phyloP scores from a whole-genome alignment of 2,113 vertebrate genomes.

The Brachyhypopomus gauderio region DNA sequence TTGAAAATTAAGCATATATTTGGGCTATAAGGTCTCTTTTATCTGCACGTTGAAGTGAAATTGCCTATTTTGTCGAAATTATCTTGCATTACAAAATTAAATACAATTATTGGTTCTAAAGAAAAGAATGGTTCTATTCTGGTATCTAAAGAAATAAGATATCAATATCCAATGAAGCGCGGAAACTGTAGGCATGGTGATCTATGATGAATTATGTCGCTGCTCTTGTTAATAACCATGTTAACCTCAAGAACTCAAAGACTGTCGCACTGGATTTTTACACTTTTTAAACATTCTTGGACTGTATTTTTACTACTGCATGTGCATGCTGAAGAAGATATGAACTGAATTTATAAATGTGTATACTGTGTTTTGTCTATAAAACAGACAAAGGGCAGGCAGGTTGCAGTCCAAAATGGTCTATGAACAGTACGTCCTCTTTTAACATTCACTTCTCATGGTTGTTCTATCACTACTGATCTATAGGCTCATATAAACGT shows the following conservation, averaged over 20 bases:
- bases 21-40: neutral
- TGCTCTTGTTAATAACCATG: conserved; percentile 68
- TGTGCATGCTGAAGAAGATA: conserved; percentile 74
- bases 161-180: neutral
- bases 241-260: conserved; percentile 77
- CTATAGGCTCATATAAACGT: neutral
- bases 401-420: conserved; percentile 11
- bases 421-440: neutral
- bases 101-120: neutral
- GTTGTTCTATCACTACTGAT: conserved; percentile 1
- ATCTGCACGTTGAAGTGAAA: neutral
- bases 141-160: neutral
- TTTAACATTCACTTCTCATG: neutral
- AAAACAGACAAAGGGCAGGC: conserved; percentile 60
- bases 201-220: conserved; percentile 68
- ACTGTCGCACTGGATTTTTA: conserved; percentile 78
- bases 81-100: neutral
- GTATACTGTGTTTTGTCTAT: conserved; percentile 63
- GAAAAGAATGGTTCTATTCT: too few species aligned
- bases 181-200: conserved; percentile 27
- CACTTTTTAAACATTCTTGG: conserved; percentile 68
- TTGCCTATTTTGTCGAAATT: neutral
- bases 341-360: conserved; percentile 65
- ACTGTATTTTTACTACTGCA: conserved; percentile 77
- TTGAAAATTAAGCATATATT: neutral